Percentiles rank a stretch among this genome's conserved stretches.
phyloP scores from a whole-genome alignment of 2,113 vertebrate genomes.

The Vicugna pacos region DNA sequence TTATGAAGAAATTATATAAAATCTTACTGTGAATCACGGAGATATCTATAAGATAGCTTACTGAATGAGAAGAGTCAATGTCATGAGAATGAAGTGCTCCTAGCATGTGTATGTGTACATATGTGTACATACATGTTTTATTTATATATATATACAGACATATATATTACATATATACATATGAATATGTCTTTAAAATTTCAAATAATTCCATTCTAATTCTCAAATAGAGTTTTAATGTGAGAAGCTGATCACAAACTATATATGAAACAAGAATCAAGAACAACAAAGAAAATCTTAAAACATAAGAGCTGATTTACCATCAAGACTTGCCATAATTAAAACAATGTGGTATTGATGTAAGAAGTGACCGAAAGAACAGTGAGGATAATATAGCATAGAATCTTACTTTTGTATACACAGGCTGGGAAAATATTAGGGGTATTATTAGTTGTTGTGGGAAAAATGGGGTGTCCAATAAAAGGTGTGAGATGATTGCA shows the following conservation, averaged over 20 bases:
- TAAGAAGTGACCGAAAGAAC: neutral
- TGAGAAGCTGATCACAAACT: neutral
- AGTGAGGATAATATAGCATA: neutral
- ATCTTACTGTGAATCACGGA: neutral
- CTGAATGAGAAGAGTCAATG: neutral
- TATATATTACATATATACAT: neutral
- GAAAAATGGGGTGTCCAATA: neutral
- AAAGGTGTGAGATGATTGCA: neutral
- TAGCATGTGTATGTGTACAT: neutral
- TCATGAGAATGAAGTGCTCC: neutral
- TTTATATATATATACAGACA: neutral
- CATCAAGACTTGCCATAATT: neutral
- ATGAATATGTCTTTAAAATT: neutral
- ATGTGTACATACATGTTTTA: neutral
- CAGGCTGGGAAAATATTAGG: neutral
- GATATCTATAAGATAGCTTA: neutral
- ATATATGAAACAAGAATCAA: neutral
- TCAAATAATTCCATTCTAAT: neutral
- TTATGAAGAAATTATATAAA: neutral
- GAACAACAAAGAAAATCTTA: neutral
- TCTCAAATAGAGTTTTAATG: neutral
- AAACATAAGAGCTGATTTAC: neutral
- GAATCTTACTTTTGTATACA: neutral
- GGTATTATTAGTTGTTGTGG: neutral
- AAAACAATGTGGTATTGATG: neutral